These are phyloP conservation scores for Erythrocercus mccallii DNA, from an alignment of 2,113 vertebrate genomes.

Conservation along the genomic window DNA sequence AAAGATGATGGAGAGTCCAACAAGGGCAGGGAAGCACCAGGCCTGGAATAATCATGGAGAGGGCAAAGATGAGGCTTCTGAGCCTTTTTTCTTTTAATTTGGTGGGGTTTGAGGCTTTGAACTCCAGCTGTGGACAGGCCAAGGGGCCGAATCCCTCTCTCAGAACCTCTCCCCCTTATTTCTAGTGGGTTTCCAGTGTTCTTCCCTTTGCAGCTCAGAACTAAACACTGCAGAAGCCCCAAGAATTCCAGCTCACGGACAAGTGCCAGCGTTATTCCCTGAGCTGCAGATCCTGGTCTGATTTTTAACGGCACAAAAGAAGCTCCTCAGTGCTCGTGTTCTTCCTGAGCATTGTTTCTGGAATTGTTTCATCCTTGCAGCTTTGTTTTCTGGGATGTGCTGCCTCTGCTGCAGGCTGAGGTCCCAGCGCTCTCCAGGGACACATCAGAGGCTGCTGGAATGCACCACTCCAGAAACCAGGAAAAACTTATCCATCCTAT, in stretches of 20 bases:
- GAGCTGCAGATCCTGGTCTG: neutral
- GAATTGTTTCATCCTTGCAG: neutral
- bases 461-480: accelerated
- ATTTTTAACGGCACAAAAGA: neutral
- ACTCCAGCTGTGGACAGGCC: neutral
- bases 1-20: neutral
- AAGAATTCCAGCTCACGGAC: accelerated
- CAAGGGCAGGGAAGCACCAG: neutral
- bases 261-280: neutral
- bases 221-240: accelerated
- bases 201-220: neutral
- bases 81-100: neutral
- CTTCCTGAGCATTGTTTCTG: neutral
- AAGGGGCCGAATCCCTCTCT: neutral
- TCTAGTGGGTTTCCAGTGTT: neutral
- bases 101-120: neutral
- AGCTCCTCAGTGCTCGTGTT: accelerated
- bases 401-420: neutral
- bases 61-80: neutral
- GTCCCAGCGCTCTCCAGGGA: neutral
- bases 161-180: neutral
- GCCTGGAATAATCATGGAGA: accelerated
- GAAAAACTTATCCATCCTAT: accelerated
- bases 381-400: neutral
- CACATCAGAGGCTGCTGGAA: neutral